A percentile compares a stretch with the other conserved stretches of the same genome.
Evolutionary conservation across 1,140 invertebrate species (phyloP).

Genomic region (Drosophila nikananu): DNA sequence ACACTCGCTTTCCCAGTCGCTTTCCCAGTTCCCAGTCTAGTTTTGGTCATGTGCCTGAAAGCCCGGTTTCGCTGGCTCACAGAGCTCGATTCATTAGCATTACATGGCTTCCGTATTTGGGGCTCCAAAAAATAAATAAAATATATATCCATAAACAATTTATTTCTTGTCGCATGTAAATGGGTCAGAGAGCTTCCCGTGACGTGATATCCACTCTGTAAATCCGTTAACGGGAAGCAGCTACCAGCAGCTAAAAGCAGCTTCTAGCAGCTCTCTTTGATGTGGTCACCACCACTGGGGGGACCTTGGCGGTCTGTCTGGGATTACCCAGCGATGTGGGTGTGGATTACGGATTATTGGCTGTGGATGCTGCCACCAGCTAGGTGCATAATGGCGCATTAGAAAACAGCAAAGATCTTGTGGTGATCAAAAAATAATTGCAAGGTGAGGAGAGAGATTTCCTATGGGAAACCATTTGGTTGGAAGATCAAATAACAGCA

Average conservation of each 20-base stretch:
- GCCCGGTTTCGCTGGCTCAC: slow-evolving; percentile 42
- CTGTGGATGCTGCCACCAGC: neutral
- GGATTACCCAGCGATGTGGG: slow-evolving; percentile 24
- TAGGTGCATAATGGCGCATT: slow-evolving; percentile 27
- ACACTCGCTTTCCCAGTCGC: neutral
- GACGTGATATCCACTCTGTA: neutral
- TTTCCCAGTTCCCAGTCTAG: slow-evolving; percentile 18
- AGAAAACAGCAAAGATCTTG: neutral
- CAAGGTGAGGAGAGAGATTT: neutral
- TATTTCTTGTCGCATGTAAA: slow-evolving; percentile 36
- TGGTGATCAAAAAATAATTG: neutral
- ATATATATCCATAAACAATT: slow-evolving; percentile 1
- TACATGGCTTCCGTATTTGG: slow-evolving; percentile 81
- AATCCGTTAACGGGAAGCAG: slow-evolving; percentile 27
- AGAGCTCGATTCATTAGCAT: slow-evolving; percentile 73
- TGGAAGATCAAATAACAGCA: neutral
- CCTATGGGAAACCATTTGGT: neutral
- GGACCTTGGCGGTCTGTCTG: slow-evolving; percentile 67
- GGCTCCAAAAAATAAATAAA: slow-evolving; percentile 16
- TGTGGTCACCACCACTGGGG: slow-evolving; percentile 32
- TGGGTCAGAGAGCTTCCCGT: slow-evolving; percentile 60
- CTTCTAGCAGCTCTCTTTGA: slow-evolving; percentile 6
- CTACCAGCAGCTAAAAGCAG: slow-evolving; percentile 8
- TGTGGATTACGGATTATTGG: slow-evolving; percentile 25
- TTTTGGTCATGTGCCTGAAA: slow-evolving; percentile 54